Evolutionary conservation across 1,140 invertebrate species (phyloP).

Genomic region (Leguminivora glycinivorella): DNA sequence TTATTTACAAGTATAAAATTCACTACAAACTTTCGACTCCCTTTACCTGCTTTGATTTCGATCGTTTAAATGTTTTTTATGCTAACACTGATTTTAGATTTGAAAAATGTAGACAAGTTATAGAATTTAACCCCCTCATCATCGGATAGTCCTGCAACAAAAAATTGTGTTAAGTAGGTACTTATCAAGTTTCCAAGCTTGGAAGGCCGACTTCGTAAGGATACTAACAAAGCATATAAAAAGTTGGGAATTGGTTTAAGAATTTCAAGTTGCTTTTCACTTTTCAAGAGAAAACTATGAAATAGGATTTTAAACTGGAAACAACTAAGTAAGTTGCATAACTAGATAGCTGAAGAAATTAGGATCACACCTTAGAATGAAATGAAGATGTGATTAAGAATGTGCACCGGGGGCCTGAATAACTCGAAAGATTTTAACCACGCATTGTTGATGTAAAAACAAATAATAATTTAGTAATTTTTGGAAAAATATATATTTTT

Average conservation of each 20-base stretch:
- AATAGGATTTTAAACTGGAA: neutral
- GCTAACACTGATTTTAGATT: conserved; percentile 54
- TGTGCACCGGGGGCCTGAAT: too few relatives aligned
- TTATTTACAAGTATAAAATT: conserved; percentile 74
- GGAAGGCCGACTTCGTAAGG: neutral
- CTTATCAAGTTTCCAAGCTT: conserved; percentile 5
- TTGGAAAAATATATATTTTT: too few relatives aligned
- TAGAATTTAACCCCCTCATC: conserved; percentile 46
- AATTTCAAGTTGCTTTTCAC: neutral
- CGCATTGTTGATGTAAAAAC: too few relatives aligned
- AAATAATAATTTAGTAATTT: too few relatives aligned
- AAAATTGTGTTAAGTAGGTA: conserved; percentile 18
- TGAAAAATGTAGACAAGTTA: conserved; percentile 40
- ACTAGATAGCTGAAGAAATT: neutral
- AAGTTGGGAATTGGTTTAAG: conserved; percentile 14
- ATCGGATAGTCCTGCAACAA: conserved; percentile 61
- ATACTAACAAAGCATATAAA: conserved; percentile 17
- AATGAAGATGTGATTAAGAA: too few relatives aligned
- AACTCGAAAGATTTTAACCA: too few relatives aligned
- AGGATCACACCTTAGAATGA: neutral
- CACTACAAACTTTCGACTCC: conserved; percentile 56
- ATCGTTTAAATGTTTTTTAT: conserved; percentile 37
- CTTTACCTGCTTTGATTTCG: conserved; percentile 48
- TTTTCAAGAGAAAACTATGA: neutral
- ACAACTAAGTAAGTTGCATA: neutral